phyloP scores from a whole-genome alignment of 2,888 invertebrate species.

The Pharmacophagus antenor region DNA sequence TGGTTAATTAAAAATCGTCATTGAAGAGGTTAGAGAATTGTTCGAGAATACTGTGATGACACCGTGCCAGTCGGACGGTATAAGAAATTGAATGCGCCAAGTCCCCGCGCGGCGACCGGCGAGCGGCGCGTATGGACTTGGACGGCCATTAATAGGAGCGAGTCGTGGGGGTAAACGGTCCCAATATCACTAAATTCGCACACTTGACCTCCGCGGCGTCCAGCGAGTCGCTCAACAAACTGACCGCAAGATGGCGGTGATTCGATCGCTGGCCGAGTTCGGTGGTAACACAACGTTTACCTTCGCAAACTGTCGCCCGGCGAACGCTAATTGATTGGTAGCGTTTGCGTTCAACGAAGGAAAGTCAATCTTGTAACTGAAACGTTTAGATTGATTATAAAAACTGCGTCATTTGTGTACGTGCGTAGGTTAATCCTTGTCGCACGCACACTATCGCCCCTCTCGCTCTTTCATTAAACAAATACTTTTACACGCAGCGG shows the following conservation, averaged over 20 bases:
- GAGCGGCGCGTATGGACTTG: neutral
- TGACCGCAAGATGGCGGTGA: slow-evolving; percentile 8
- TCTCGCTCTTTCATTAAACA: too few relatives aligned
- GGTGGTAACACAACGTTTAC: slow-evolving; percentile 41
- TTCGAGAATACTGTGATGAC: too few relatives aligned
- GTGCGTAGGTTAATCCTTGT: too few relatives aligned
- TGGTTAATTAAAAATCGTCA: too few relatives aligned
- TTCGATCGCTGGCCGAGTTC: slow-evolving; percentile 32
- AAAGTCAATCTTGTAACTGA: neutral
- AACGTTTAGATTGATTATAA: neutral
- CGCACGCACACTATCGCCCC: too few relatives aligned
- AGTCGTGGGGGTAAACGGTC: slow-evolving; percentile 23
- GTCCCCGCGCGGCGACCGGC: neutral
- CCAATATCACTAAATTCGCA: slow-evolving; percentile 16
- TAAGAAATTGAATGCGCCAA: neutral
- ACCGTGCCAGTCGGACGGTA: too few relatives aligned
- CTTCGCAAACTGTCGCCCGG: slow-evolving; percentile 38
- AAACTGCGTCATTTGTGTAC: too few relatives aligned
- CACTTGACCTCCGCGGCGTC: slow-evolving; percentile 17
- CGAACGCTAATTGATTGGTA: slow-evolving; percentile 38
- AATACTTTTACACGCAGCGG: too few relatives aligned
- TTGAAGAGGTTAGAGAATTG: too few relatives aligned
- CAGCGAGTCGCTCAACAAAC: neutral
- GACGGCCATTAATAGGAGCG: slow-evolving; percentile 3
- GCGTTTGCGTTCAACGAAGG: slow-evolving; percentile 15